A percentile compares a stretch with the other conserved stretches of the same genome.
phyloP scores from a whole-genome alignment of 1,140 invertebrate species.

The Coelopa frigida region DNA sequence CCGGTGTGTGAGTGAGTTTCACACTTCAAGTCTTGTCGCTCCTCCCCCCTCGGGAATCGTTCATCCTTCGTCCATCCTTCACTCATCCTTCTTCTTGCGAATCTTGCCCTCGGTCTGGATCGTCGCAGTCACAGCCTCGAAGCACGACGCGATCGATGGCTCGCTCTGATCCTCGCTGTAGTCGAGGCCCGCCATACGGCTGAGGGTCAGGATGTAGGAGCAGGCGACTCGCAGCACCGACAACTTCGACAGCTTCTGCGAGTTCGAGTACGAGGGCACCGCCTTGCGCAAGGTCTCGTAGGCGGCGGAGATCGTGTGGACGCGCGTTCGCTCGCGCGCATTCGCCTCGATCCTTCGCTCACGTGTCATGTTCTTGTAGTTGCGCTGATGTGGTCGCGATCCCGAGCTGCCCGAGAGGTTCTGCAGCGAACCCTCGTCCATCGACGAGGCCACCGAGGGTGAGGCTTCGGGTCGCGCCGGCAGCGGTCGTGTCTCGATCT shows the following conservation, averaged over 20 bases:
- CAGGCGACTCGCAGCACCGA: conserved; percentile 87
- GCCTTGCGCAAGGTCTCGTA: conserved; percentile 80
- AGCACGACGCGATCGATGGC: conserved; percentile 62
- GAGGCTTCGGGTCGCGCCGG: conserved; percentile 8
- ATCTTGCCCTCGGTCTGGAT: conserved; percentile 89
- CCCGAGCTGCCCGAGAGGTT: conserved; percentile 13
- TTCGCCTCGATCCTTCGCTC: conserved; percentile 89
- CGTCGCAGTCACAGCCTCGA: conserved; percentile 77
- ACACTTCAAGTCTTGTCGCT: too few species aligned
- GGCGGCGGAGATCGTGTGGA: conserved; percentile 91
- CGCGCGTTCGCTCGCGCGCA: conserved; percentile 81
- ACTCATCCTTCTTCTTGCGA: conserved; percentile 76
- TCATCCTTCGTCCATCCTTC: conserved; percentile 13
- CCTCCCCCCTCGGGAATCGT: too few species aligned
- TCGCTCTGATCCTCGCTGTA: conserved; percentile 50
- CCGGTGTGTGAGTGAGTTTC: too few species aligned
- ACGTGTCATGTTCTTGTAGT: conserved; percentile 92
- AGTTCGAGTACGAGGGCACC: conserved; percentile 84
- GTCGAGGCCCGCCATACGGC: conserved; percentile 58
- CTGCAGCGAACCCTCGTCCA: conserved; percentile 10
- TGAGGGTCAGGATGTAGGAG: conserved; percentile 81
- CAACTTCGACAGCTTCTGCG: conserved; percentile 87
- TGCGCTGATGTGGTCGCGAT: conserved; percentile 61
- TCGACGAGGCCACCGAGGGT: conserved; percentile 19
- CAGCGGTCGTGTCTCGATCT: too few species aligned